Conservation (phyloP, 2,888 invertebrate genomes). For the Bombylius major region DNA sequence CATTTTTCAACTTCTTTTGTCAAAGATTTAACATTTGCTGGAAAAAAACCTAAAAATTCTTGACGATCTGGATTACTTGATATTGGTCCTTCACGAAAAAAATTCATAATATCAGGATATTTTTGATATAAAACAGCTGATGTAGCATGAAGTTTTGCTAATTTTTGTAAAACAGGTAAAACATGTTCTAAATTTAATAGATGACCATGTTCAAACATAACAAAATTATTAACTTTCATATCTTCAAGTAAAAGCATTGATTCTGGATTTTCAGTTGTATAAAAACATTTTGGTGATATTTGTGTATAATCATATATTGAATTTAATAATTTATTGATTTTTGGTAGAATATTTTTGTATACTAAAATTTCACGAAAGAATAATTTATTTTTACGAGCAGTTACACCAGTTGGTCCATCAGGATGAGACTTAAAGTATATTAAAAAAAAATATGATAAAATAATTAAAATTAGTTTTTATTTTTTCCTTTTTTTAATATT, state of each 20-base stretch:
- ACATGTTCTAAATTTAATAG: conserved; percentile 44
- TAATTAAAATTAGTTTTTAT: too few species aligned
- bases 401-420: conserved; percentile 29
- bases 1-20: conserved; percentile 30
- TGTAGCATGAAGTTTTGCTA: conserved; percentile 45
- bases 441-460: neutral
- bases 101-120: conserved; percentile 26
- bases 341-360: conserved; percentile 30
- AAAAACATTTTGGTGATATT: conserved; percentile 32
- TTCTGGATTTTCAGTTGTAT: conserved; percentile 31
- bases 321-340: conserved; percentile 26
- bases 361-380: conserved; percentile 32
- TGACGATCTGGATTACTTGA: conserved; percentile 32
- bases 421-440: conserved; percentile 26
- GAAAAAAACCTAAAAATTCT: conserved; percentile 31
- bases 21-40: conserved; percentile 30
- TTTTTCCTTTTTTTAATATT: too few species aligned
- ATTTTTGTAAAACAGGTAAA: conserved; percentile 38
- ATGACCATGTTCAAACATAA: conserved; percentile 40
- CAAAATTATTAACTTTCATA: conserved; percentile 40
- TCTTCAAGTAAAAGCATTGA: conserved; percentile 42
- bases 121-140: conserved; percentile 32
- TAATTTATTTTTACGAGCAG: conserved; percentile 32
- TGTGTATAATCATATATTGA: conserved; percentile 29
- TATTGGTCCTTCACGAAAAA: conserved; percentile 30